phyloP scores from a whole-genome alignment of 2,113 vertebrate genomes.

The Aramus guarauna region DNA sequence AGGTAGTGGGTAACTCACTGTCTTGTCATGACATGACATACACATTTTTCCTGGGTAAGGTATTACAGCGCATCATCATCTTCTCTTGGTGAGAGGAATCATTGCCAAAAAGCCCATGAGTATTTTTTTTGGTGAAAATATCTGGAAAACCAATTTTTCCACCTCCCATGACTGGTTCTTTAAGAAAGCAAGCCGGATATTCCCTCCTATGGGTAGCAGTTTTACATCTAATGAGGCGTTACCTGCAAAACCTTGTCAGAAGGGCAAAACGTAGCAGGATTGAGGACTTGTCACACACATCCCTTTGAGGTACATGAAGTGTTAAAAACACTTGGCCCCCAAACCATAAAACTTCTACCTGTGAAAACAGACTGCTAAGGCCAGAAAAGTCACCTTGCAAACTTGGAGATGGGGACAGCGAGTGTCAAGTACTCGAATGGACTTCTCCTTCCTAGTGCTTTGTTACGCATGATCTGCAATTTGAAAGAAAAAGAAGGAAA shows the following conservation, averaged over 20 bases:
- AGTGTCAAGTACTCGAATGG: background rate
- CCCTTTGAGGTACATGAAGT: background rate
- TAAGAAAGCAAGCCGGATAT: background rate
- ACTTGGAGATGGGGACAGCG: background rate
- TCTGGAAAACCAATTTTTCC: background rate
- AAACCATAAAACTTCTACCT: slow-evolving; percentile 15
- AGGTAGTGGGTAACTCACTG: background rate
- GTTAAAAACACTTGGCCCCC: background rate
- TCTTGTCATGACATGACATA: background rate
- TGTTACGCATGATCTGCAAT: background rate
- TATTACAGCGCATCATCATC: background rate
- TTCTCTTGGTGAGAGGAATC: background rate
- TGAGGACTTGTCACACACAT: background rate
- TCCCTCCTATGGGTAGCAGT: background rate
- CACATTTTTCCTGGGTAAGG: background rate
- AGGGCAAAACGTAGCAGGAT: background rate
- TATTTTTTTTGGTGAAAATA: background rate
- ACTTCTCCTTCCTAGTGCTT: background rate
- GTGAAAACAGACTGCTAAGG: background rate
- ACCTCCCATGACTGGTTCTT: background rate
- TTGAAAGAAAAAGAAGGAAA: background rate
- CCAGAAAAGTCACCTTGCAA: slow-evolving; percentile 12
- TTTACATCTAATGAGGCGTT: background rate
- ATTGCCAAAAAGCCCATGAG: background rate
- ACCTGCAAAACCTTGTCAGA: background rate